Percentiles rank a stretch among this genome's conserved stretches.
These are phyloP conservation scores for Rhipidura dahli DNA, from an alignment of 2,113 vertebrate genomes.

Conservation along the genomic window DNA sequence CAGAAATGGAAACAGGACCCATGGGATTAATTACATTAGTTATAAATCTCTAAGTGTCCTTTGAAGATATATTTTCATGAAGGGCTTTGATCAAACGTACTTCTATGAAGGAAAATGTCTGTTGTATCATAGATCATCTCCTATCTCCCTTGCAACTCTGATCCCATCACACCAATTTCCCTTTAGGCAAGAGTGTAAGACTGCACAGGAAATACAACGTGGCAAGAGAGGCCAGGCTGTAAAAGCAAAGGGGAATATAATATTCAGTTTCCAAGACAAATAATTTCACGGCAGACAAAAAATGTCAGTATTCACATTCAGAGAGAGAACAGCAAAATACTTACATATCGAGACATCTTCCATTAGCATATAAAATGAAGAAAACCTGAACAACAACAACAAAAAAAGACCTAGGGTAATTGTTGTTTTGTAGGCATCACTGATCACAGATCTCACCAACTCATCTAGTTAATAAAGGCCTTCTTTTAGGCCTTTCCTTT, in stretches of 20 bases:
- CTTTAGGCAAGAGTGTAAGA: neutral
- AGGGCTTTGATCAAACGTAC: neutral
- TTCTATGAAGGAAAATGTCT: neutral
- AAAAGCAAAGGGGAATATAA: neutral
- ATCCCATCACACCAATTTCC: neutral
- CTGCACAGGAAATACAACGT: neutral
- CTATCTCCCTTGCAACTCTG: neutral
- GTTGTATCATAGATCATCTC: neutral
- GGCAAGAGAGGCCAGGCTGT: neutral
- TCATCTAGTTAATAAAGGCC: neutral
- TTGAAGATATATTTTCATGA: neutral
- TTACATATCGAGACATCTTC: neutral
- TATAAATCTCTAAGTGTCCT: neutral
- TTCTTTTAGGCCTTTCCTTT: neutral
- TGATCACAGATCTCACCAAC: neutral
- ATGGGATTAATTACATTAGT: neutral
- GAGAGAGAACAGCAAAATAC: neutral
- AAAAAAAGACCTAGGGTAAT: neutral
- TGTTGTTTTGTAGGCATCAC: neutral
- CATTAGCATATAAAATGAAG: neutral
- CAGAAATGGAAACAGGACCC: neutral
- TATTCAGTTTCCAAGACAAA: neutral
- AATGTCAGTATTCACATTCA: neutral
- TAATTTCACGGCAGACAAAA: neutral
- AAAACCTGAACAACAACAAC: neutral